Conservation (phyloP, 2,797 vertebrate genomes). For the Morelia viridis region DNA sequence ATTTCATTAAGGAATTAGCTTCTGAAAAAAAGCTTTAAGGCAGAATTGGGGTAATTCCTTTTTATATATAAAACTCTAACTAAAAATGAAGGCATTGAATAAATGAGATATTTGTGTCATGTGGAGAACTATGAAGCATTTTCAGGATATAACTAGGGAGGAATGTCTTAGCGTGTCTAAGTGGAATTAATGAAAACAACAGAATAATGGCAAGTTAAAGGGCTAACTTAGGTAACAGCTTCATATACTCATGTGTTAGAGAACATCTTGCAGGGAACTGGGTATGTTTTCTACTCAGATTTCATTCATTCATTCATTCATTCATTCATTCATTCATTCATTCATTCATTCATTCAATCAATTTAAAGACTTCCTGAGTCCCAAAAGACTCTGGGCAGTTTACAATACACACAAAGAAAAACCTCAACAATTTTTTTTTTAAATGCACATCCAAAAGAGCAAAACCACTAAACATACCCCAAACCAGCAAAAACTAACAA, state of each 20-base stretch:
- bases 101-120: not conserved
- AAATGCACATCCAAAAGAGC: not conserved
- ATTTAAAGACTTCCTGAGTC: not conserved
- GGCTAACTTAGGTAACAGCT: not conserved
- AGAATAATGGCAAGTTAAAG: constrained; percentile 30
- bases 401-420: not conserved
- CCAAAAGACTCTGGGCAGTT: not conserved
- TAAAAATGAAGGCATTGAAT: constrained; percentile 13
- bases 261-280: not conserved
- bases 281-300: not conserved
- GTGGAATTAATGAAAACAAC: not conserved
- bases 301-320: not conserved
- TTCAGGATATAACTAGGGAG: constrained; percentile 3
- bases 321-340: too few relatives aligned
- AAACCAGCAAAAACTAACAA: not conserved
- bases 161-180: not conserved
- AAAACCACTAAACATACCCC: not conserved
- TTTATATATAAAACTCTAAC: not conserved
- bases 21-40: not conserved
- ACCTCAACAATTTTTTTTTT: not conserved
- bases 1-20: constrained; percentile 23
- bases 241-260: not conserved
- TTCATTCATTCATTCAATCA: not conserved
- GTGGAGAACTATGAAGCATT: constrained; percentile 16
- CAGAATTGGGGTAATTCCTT: not conserved